Base-by-base conservation (phyloP, 2,113 vertebrate genomes). In the Garra rufa region DNA sequence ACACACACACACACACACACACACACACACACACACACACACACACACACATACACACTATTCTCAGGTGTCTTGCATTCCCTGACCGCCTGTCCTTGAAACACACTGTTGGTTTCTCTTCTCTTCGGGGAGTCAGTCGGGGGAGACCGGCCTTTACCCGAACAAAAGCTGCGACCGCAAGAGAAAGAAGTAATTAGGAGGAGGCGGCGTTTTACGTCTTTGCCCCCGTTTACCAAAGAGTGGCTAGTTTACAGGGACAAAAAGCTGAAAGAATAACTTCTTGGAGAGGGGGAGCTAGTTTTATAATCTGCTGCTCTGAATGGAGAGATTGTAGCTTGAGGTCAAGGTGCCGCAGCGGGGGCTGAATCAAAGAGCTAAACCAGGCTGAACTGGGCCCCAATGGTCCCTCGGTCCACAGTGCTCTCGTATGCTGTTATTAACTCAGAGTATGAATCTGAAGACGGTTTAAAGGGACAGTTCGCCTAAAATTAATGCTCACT, bases 131-230 rank as follows among this genome's bases (percentile, higher is more conserved):
- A n/a, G n/a, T n/a, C 67, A 79, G n/a, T 57, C 57, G 50, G 86
- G 87, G 76, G 80, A 88, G 74, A 69, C 63, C 43, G 65, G 59
- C 76, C 75, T 86, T 76, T 63, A 89, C 84, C 80, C 19, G 82
- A 90, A 90, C 89, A 92, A 90, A 92, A 89, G 87, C 61, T 24
- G 87, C 88, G 87, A 86, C 89, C 84, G 83, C 74, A 85, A 77
- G 82, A 89, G 83, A 87, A 89, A 87, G 65, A 79, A 84, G 87
- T 91, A 91, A 92, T 93, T 93, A 91, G 90, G 88, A 84, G 88
- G 55, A 34, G 70, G 74, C 85, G 77, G 83, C 90, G 90, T 91
- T 91, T 88, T 87, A 77, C 82, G 81, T 81, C 88, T 46, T 11
- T n/a, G 28, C 75, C 21, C 50, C 65, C 70, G 19, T 44, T 74